Percentiles rank a stretch among this genome's conserved stretches.
phyloP scores from a whole-genome alignment of 2,888 invertebrate genomes.

The Caprella mutica region DNA sequence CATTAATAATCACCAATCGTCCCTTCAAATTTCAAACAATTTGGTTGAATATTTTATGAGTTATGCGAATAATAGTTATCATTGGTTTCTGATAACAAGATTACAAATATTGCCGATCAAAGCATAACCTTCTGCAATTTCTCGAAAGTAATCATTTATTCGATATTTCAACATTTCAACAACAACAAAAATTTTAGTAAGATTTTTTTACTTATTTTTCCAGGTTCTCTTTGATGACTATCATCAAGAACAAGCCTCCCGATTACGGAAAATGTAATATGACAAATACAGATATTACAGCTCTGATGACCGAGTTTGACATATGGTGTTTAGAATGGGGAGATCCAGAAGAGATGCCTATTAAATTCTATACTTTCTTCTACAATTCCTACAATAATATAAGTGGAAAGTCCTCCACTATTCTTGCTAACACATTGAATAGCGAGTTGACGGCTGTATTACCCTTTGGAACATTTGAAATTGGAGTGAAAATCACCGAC shows the following conservation, averaged over 20 bases:
- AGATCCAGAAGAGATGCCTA: conserved; percentile 16
- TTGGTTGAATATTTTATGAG: too few relatives aligned
- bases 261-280: conserved; percentile 1
- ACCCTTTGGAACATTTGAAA: conserved; percentile 10
- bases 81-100: too few relatives aligned
- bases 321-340: conserved; percentile 11
- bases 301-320: background rate
- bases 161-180: background rate
- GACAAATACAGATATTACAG: background rate
- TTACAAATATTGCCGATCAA: too few relatives aligned
- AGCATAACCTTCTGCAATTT: too few relatives aligned
- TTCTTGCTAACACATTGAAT: conserved; percentile 1
- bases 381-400: background rate
- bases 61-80: too few relatives aligned
- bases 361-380: conserved; percentile 11
- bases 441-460: background rate
- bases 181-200: too few relatives aligned
- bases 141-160: background rate
- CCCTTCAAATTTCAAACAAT: too few relatives aligned
- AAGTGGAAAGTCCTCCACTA: background rate
- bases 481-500: conserved; percentile 7
- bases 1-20: too few relatives aligned
- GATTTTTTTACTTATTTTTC: too few relatives aligned
- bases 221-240: conserved; percentile 2
- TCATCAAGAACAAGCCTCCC: conserved; percentile 12